Conservation (phyloP, 92 coral and sea anemone species). For the Ricordea florida region DNA sequence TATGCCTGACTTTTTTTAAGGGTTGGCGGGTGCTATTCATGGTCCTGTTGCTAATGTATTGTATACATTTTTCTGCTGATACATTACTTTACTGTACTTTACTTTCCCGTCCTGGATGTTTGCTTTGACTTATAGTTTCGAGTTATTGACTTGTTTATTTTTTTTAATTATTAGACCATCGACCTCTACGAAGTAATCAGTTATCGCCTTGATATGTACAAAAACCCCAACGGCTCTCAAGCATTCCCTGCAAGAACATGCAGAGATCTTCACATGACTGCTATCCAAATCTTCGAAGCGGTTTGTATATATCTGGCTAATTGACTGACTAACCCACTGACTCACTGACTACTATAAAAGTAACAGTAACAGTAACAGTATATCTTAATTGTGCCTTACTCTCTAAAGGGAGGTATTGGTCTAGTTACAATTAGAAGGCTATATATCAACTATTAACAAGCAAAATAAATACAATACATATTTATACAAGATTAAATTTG, state of each 20-base stretch:
- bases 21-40: too few species aligned
- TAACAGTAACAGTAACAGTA: not conserved
- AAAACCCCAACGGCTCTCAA: conserved; percentile 82
- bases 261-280: conserved; percentile 88
- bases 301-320: conserved; percentile 63
- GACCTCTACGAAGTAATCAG: conserved; percentile 54
- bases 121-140: not conserved
- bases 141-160: not conserved
- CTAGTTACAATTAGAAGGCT: too few species aligned
- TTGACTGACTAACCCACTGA: too few species aligned
- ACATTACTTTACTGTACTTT: too few species aligned
- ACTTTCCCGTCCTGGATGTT: too few species aligned
- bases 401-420: too few species aligned
- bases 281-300: conserved; percentile 65
- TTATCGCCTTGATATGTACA: conserved; percentile 76
- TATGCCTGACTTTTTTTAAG: conserved; percentile 10
- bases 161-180: conserved; percentile 11
- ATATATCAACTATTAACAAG: too few species aligned
- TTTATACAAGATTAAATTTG: too few species aligned
- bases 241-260: conserved; percentile 93
- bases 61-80: too few species aligned
- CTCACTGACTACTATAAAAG: not conserved
- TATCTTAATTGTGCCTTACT: too few species aligned
- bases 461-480: too few species aligned
- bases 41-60: too few species aligned